Percentiles rank a stretch among this genome's conserved stretches.
These are phyloP conservation scores for Micromesistius poutassou DNA, from an alignment of 2,797 vertebrate species.

Conservation along the genomic window DNA sequence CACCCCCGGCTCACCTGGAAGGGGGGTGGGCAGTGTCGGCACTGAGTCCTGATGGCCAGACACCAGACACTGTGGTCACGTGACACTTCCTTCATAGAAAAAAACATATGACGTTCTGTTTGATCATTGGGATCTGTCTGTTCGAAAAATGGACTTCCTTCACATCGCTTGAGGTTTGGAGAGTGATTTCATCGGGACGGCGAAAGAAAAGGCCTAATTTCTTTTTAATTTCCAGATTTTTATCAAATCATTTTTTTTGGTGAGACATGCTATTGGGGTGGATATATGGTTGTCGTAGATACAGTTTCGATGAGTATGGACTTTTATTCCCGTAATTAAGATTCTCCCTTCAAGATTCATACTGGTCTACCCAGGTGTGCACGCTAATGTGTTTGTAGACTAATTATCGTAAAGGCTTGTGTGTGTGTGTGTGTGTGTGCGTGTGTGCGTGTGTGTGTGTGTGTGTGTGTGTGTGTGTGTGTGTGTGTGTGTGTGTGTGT, in stretches of 20 bases:
- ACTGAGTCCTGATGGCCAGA: neutral
- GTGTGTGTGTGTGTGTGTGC: conserved; percentile 28
- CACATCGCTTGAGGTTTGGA: neutral
- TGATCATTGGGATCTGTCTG: neutral
- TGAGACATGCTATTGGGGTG: neutral
- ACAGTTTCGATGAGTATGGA: neutral
- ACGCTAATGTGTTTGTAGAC: conserved; percentile 37
- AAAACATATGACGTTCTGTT: neutral
- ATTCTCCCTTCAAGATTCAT: conserved; percentile 13
- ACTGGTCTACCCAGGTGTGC: conserved; percentile 13
- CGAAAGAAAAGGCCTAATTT: neutral
- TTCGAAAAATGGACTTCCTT: neutral
- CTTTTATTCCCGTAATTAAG: conserved; percentile 35
- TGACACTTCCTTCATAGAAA: neutral
- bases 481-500: conserved; percentile 33
- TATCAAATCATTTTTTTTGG: neutral
- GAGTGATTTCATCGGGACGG: neutral
- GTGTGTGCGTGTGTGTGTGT: too few species aligned
- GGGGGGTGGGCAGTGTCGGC: neutral
- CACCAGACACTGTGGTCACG: neutral
- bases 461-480: conserved; percentile 11
- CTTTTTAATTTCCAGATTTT: neutral
- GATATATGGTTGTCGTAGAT: neutral
- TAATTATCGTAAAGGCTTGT: conserved; percentile 56
- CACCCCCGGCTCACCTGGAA: neutral